Percentiles rank a stretch among this genome's conserved stretches.
Evolutionary conservation across 2,888 invertebrate genomes (phyloP).

Genomic region (Pseudanteris insignis): DNA sequence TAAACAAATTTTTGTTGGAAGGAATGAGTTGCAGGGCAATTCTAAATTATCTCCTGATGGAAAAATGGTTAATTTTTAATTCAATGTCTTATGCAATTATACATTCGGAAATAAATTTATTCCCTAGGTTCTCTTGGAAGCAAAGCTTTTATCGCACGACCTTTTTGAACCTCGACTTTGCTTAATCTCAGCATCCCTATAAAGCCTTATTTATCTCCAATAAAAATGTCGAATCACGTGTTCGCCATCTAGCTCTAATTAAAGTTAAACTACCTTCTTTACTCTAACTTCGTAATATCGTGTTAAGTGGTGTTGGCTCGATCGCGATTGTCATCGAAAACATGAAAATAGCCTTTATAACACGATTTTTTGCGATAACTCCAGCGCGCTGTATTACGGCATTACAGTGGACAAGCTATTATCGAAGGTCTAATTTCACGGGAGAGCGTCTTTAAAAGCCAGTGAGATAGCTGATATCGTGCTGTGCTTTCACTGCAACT

Average conservation of each 20-base stretch:
- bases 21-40: too few species aligned
- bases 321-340: conserved; percentile 24
- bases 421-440: conserved; percentile 17
- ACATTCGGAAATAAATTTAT: background rate
- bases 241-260: conserved; percentile 14
- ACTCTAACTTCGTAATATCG: conserved; percentile 3
- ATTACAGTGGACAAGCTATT: conserved; percentile 3
- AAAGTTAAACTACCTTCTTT: conserved; percentile 9
- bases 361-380: conserved; percentile 22
- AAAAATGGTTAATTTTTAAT: too few species aligned
- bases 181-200: conserved; percentile 16
- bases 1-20: too few species aligned
- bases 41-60: too few species aligned
- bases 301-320: conserved; percentile 8
- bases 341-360: conserved; percentile 26
- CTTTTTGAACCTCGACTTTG: conserved; percentile 1
- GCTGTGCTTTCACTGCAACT: conserved; percentile 10
- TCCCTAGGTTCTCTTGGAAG: background rate
- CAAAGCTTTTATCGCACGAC: conserved; percentile 8
- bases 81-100: background rate
- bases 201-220: conserved; percentile 24
- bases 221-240: conserved; percentile 21
- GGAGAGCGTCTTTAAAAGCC: conserved; percentile 18
- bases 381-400: too few species aligned
- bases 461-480: conserved; percentile 2